Conservation (phyloP, 1,140 invertebrate species). For the Drosophila kikkawai region DNA sequence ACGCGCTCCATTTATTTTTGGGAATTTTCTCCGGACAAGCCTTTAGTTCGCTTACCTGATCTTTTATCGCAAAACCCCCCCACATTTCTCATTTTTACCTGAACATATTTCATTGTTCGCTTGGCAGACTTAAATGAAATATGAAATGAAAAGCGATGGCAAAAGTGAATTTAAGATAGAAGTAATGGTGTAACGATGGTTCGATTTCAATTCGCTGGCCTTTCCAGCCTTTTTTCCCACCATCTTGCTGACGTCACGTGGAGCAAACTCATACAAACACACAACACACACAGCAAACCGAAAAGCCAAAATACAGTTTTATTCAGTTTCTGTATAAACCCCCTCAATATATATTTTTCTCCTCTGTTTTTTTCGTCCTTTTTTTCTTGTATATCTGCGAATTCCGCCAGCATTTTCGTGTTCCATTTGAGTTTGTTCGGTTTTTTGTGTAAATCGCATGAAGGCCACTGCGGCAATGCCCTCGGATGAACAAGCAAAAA, state of each 20-base stretch:
- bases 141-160: constrained; percentile 35
- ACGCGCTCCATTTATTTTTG: constrained; percentile 57
- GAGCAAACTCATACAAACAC: constrained; percentile 45
- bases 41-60: constrained; percentile 48
- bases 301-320: constrained; percentile 33
- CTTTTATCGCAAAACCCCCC: constrained; percentile 28
- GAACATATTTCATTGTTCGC: constrained; percentile 47
- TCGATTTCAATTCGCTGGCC: constrained; percentile 44
- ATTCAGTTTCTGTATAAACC: constrained; percentile 17
- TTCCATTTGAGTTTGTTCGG: constrained; percentile 45
- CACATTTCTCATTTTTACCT: constrained; percentile 45
- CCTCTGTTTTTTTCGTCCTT: neutral
- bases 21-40: constrained; percentile 30
- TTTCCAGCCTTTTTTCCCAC: constrained; percentile 12
- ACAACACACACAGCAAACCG: constrained; percentile 20
- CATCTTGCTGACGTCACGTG: constrained; percentile 63
- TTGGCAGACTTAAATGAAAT: constrained; percentile 46
- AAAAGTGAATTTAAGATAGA: constrained; percentile 52
- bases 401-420: constrained; percentile 41
- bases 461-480: constrained; percentile 62
- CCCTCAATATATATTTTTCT: constrained; percentile 15
- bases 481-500: constrained; percentile 12
- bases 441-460: constrained; percentile 64
- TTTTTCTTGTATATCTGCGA: constrained; percentile 46
- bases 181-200: constrained; percentile 39